Conservation (phyloP, 2,888 invertebrate species). For the Pollenia angustigena region DNA sequence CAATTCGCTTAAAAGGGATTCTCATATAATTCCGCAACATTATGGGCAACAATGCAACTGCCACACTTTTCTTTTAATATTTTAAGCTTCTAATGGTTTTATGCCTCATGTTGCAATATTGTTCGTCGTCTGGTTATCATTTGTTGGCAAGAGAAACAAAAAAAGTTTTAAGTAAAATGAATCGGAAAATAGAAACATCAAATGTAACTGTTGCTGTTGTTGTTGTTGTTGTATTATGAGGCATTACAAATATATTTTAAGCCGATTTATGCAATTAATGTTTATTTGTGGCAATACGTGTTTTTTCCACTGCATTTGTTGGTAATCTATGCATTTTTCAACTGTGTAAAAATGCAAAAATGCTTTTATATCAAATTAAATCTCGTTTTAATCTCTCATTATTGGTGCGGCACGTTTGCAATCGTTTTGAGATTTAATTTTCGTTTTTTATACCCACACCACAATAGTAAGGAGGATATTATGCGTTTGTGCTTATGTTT, state of each 20-base stretch:
- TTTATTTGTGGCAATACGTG: constrained; percentile 74
- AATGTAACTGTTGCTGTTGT: constrained; percentile 27
- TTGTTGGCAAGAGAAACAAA: constrained; percentile 20
- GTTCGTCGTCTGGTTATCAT: constrained; percentile 15
- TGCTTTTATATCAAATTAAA: constrained; percentile 50
- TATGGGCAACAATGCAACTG: background rate
- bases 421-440: constrained; percentile 28
- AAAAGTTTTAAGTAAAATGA: constrained; percentile 1
- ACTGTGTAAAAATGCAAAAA: constrained; percentile 11
- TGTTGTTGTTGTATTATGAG: constrained; percentile 44
- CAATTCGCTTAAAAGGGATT: constrained; percentile 42
- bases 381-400: constrained; percentile 62
- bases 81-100: constrained; percentile 59
- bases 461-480: no score
- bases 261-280: constrained; percentile 82
- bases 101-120: constrained; percentile 42
- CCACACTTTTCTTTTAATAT: background rate
- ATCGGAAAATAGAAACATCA: constrained; percentile 12
- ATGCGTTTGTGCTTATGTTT: no score
- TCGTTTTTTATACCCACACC: background rate
- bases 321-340: constrained; percentile 32
- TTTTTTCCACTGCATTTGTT: constrained; percentile 53
- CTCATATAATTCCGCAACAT: constrained; percentile 30
- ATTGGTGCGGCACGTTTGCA: constrained; percentile 55
- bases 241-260: constrained; percentile 75